These are phyloP conservation scores for Columba janthina DNA, from an alignment of 2,113 vertebrate species.

Conservation along the genomic window DNA sequence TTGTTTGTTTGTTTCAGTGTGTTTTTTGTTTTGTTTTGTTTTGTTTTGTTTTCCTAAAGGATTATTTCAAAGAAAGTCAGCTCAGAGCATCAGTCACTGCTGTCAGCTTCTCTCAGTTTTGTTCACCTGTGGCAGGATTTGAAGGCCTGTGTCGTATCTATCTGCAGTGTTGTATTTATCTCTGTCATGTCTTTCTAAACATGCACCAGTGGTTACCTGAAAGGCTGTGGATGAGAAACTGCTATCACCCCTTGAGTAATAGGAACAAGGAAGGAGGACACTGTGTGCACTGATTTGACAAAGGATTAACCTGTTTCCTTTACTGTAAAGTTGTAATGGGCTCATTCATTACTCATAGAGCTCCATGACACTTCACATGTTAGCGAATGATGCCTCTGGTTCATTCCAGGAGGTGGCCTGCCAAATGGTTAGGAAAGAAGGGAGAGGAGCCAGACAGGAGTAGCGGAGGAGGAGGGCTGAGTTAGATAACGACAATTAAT, in stretches of 20 bases:
- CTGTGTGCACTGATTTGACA: slow-evolving; percentile 48
- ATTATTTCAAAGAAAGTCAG: background rate
- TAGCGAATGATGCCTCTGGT: background rate
- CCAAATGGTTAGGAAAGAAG: slow-evolving; percentile 7
- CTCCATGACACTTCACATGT: slow-evolving; percentile 1
- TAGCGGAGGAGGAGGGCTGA: background rate
- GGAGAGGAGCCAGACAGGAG: background rate
- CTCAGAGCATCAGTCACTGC: background rate
- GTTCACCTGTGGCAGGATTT: slow-evolving; percentile 12
- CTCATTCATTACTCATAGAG: slow-evolving; percentile 68
- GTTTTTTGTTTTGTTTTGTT: background rate
- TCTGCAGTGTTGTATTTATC: background rate
- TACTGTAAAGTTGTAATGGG: slow-evolving; percentile 61
- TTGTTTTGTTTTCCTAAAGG: background rate
- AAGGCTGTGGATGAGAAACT: slow-evolving; percentile 63
- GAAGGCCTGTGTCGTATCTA: background rate
- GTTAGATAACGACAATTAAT: background rate
- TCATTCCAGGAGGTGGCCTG: background rate
- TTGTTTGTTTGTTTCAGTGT: background rate
- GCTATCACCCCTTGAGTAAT: slow-evolving; percentile 55
- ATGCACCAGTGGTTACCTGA: slow-evolving; percentile 58
- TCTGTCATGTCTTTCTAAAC: slow-evolving; percentile 22
- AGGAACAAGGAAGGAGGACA: slow-evolving; percentile 69
- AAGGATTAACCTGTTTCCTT: slow-evolving; percentile 65
- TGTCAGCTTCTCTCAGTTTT: slow-evolving; percentile 29